Percentiles rank a stretch among this genome's conserved stretches.
Conservation (phyloP, 2,888 invertebrate genomes). For the Ormia ochracea region DNA sequence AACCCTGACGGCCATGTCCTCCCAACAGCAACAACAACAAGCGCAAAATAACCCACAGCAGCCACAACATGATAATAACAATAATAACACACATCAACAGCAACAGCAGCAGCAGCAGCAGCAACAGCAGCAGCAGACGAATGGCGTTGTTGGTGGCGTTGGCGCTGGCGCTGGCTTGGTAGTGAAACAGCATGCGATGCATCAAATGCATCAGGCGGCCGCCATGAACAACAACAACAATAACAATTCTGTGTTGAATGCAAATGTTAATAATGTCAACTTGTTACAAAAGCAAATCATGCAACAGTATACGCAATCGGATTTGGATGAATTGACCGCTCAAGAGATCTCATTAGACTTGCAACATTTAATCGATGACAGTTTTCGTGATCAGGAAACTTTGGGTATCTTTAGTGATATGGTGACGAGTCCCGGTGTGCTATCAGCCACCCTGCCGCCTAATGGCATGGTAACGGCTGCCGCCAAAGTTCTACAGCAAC, state of each 20-base stretch:
- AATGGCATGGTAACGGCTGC: slow-evolving; percentile 76
- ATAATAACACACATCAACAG: slow-evolving; percentile 63
- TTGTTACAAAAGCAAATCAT: slow-evolving; percentile 80
- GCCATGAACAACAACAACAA: slow-evolving; percentile 70
- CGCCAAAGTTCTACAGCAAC: slow-evolving; percentile 75
- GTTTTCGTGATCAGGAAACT: slow-evolving; percentile 87
- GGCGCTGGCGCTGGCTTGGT: slow-evolving; percentile 67
- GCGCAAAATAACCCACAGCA: slow-evolving; percentile 65
- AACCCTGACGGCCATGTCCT: slow-evolving; percentile 75
- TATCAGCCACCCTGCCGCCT: slow-evolving; percentile 74
- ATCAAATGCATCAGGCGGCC: slow-evolving; percentile 76
- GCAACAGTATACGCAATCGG: slow-evolving; percentile 86
- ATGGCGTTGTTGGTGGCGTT: slow-evolving; percentile 35
- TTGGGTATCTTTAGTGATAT: slow-evolving; percentile 90
- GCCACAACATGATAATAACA: slow-evolving; percentile 59
- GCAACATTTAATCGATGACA: slow-evolving; percentile 94
- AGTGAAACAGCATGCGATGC: slow-evolving; percentile 76
- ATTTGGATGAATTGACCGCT: slow-evolving; percentile 91
- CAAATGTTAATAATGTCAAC: slow-evolving; percentile 72
- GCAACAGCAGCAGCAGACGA: slow-evolving; percentile 66
- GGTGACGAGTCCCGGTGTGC: slow-evolving; percentile 79
- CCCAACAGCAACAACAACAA: slow-evolving; percentile 67
- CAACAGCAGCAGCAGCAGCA: slow-evolving; percentile 66
- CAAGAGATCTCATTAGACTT: slow-evolving; percentile 95
- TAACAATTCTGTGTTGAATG: slow-evolving; percentile 61